Conservation (phyloP, 1,140 invertebrate genomes). For the Phthorimaea operculella region DNA sequence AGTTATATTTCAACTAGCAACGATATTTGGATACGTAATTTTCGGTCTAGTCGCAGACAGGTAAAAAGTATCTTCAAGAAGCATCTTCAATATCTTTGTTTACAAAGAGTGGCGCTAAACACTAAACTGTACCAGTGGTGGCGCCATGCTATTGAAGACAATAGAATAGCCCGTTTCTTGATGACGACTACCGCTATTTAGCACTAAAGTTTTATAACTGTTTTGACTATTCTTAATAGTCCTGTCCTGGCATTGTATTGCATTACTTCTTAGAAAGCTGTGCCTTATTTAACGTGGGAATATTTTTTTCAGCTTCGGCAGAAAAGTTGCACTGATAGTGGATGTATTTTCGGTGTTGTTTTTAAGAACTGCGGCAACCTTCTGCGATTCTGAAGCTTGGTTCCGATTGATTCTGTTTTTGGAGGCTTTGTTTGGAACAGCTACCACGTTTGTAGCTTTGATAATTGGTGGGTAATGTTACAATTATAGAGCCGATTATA, state of each 20-base stretch:
- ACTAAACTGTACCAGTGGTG: neutral
- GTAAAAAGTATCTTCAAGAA: constrained; percentile 19
- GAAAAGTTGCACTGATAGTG: constrained; percentile 35
- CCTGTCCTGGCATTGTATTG: no score
- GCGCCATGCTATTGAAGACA: neutral
- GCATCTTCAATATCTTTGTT: no score
- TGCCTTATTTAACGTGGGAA: neutral
- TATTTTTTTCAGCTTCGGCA: constrained; percentile 45
- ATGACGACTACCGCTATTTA: neutral
- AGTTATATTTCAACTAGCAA: constrained; percentile 44
- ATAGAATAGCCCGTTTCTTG: neutral
- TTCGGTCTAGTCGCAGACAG: constrained; percentile 48
- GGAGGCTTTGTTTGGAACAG: constrained; percentile 41
- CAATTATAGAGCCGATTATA: no score
- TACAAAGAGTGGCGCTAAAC: neutral
- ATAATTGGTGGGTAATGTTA: constrained; percentile 26
- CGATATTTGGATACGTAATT: constrained; percentile 46
- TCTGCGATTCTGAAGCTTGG: constrained; percentile 48
- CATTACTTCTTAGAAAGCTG: no score
- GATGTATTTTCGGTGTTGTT: constrained; percentile 27
- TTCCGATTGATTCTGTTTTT: constrained; percentile 49
- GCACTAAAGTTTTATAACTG: neutral
- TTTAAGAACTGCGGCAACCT: constrained; percentile 34
- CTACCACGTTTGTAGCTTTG: constrained; percentile 35
- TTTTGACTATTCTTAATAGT: no score